Conservation (phyloP, 2,888 invertebrate genomes). For the Brenthis hecate region DNA sequence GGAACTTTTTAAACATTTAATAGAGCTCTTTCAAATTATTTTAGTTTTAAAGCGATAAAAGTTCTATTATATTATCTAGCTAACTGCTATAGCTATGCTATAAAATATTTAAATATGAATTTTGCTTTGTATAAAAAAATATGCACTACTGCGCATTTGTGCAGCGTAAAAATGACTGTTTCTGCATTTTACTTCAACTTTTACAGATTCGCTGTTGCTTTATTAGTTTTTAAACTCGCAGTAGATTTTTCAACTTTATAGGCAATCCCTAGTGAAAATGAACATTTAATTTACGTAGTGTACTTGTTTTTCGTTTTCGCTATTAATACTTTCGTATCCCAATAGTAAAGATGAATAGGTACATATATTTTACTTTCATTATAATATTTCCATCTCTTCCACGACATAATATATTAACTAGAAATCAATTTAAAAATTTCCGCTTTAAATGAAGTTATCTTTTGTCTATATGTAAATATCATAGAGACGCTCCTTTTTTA, state of each 20-base stretch:
- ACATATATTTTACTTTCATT: background rate
- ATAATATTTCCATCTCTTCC: too few relatives aligned
- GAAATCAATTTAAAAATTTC: too few relatives aligned
- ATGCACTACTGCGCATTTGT: slow-evolving; percentile 16
- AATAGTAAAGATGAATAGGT: background rate
- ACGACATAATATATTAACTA: too few relatives aligned
- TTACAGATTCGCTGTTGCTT: slow-evolving; percentile 22
- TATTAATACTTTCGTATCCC: slow-evolving; percentile 11
- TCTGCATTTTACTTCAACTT: slow-evolving; percentile 20
- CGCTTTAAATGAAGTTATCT: too few relatives aligned
- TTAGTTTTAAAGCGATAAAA: background rate
- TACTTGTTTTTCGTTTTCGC: slow-evolving; percentile 9
- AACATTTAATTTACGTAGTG: slow-evolving; percentile 20
- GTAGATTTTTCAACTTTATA: slow-evolving; percentile 22
- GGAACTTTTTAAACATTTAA: too few relatives aligned
- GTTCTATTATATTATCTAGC: background rate
- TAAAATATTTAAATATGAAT: slow-evolving; percentile 14
- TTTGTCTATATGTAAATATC: too few relatives aligned
- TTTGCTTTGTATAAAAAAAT: slow-evolving; percentile 17
- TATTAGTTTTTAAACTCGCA: slow-evolving; percentile 24
- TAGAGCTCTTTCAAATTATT: too few relatives aligned
- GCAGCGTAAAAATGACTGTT: slow-evolving; percentile 17
- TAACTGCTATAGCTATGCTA: background rate
- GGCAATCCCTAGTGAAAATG: slow-evolving; percentile 19
- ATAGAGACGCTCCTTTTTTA: too few relatives aligned